Evolutionary conservation across 2,797 vertebrate species (phyloP).

Genomic region (Rhinoraja longicauda): DNA sequence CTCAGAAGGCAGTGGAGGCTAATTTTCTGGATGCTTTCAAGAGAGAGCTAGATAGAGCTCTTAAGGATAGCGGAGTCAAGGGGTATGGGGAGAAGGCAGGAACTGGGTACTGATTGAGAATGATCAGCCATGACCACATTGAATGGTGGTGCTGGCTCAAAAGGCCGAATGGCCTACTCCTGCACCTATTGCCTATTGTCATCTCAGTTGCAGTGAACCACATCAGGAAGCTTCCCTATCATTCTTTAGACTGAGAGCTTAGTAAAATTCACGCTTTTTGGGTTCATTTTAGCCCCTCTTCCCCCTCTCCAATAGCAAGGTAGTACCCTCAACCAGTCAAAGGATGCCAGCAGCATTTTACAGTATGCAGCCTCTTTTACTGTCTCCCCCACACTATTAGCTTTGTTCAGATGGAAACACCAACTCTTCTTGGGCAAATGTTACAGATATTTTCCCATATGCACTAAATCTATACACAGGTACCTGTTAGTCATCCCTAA

Average conservation of each 20-base stretch:
- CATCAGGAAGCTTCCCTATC: background rate
- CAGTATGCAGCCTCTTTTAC: background rate
- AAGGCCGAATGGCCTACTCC: background rate
- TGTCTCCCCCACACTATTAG: background rate
- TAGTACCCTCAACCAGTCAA: background rate
- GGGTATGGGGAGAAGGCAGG: too few species aligned
- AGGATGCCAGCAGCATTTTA: background rate
- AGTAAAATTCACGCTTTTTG: background rate
- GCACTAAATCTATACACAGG: background rate
- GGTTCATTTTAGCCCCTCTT: background rate
- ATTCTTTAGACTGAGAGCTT: background rate
- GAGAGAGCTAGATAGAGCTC: too few species aligned
- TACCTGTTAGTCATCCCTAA: too few species aligned
- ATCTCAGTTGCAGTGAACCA: background rate
- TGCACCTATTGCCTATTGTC: too few species aligned
- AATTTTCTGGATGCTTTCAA: too few species aligned
- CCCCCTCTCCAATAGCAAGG: background rate
- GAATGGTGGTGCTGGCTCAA: too few species aligned
- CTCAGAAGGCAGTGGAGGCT: too few species aligned
- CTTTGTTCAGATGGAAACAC: background rate
- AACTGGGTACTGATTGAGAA: too few species aligned
- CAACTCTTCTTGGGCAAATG: background rate
- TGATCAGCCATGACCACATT: too few species aligned
- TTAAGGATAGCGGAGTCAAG: too few species aligned
- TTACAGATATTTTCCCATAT: background rate